phyloP scores from a whole-genome alignment of 2,113 vertebrate species.

The Thymallus thymallus region DNA sequence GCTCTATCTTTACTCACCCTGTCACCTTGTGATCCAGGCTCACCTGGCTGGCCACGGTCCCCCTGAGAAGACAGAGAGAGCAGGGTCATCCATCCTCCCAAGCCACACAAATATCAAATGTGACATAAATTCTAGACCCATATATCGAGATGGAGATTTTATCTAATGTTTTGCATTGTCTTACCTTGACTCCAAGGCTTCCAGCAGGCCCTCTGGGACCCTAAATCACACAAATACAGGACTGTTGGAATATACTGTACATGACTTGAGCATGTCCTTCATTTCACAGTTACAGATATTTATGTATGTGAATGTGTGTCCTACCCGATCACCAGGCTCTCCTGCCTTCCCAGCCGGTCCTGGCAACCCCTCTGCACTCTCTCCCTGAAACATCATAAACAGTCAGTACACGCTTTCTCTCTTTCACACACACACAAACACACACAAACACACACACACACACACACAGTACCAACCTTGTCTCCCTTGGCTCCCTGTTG shows the following conservation, averaged over 20 bases:
- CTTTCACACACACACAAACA: background rate
- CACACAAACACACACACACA: slow-evolving; percentile 43
- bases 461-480: slow-evolving; percentile 75
- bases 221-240: slow-evolving; percentile 63
- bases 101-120: background rate
- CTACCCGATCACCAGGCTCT: slow-evolving; percentile 87
- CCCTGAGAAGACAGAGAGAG: slow-evolving; percentile 73
- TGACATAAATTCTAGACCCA: background rate
- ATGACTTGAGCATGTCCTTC: background rate
- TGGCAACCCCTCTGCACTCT: slow-evolving; percentile 74
- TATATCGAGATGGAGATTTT: background rate
- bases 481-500: slow-evolving; percentile 85
- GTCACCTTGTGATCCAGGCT: slow-evolving; percentile 74
- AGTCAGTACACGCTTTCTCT: slow-evolving; percentile 7
- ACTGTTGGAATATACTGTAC: background rate
- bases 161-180: slow-evolving; percentile 20
- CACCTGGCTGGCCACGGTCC: slow-evolving; percentile 83
- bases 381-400: slow-evolving; percentile 76
- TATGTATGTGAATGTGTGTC: slow-evolving; percentile 37
- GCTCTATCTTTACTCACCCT: slow-evolving; percentile 63
- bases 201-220: slow-evolving; percentile 85
- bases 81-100: background rate
- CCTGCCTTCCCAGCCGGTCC: slow-evolving; percentile 82
- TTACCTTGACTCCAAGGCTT: slow-evolving; percentile 85
- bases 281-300: background rate